Evolutionary conservation across 2,888 invertebrate species (phyloP), one percentile per base, ranked within the genome.

Genomic region (Teleogryllus oceanicus): DNA sequence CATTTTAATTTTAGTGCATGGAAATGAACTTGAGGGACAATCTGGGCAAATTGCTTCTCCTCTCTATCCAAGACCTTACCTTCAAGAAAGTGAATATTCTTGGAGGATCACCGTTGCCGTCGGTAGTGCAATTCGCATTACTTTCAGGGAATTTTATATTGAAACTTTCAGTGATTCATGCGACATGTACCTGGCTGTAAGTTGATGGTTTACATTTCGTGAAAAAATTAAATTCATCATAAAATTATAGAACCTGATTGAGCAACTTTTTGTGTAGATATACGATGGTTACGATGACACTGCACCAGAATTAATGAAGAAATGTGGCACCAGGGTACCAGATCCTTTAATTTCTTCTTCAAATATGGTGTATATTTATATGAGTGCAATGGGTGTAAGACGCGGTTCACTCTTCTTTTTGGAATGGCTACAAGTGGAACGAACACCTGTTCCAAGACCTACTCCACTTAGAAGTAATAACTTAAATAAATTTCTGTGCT

Each of bases 1-100:
- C 24, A 8, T 81, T 76, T 78, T 82, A 77, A 80, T 85, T 86
- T 37, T 86, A 90, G 90, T 91, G 75, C 91, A 90, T 84, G 92
- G 93, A 50, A 93, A 92, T 84, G 92, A 93, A 74, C 85, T 96
- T 2, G 89, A 85, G 20, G 94, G 94, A 5, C 84, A 86, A 13
- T 86, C 88, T 0, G 97, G 97, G 1, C 88, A 88, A 83, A 90
- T 98, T 62, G 89, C 92, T 20, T 96, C 96, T 0, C 96, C 97
- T 0, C 87, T 92, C 49, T 97, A 94, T 87, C 95, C 96, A 0
- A 82, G 86, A 11, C 85, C 86, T 16, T 90, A 88, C 84, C 84
- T 83, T 21, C 84, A 83, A 20, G 84, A 85, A 20, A 90, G 89
- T 0, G 85, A 87, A 18, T 92, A 90, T 83, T 87, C 87, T 13